Evolutionary conservation across 30 jellyfish, hydroid and myxozoan genomes (phyloP), one percentile per base, ranked within the genome.

Genomic region (Clytia hemisphaerica): DNA sequence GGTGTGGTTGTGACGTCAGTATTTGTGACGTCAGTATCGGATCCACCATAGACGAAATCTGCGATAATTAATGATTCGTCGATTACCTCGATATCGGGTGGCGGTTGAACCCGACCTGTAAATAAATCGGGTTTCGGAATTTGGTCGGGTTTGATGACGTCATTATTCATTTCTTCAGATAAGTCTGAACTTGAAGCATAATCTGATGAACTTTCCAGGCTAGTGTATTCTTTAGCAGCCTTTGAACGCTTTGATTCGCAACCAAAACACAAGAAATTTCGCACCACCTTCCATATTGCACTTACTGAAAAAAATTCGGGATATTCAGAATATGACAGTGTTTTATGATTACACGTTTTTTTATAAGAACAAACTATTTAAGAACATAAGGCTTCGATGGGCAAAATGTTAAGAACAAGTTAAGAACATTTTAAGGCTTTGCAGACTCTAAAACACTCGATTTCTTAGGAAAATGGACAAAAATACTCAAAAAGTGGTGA

Each of bases 101-200:
- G n/a, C 7, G 94, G 94, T 74, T 81, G 94, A 22, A 81, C 83
- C 10, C 38, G 31, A 37, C 72, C 82, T 2, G 94, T 72, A 18
- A 62, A 4, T 24, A 81, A 72, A 44, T 61, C 79, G 1, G 94
- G 94, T 45, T 73, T 81, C 63, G 87, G 87, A 0, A 81, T 50
- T 4, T 4, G 18, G 18, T 46, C 6, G 18, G 18, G 30, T n/a
- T 46, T 2, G 5, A n/a, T 46, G 6, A 57, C 49, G 44, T 57
- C 44, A 21, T 26, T 57, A 58, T 32, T 36, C 21, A 37, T 74
- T 16, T 58, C 84, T 50, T 81, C 88, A 10, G 85, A 73, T 9
- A 67, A 24, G 32, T 81, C 94, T 42, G 64, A 70, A 63, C 94
- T 81, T 51, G 94, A 81, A 2, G 83, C 46, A 37, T 47, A 67